Evolutionary conservation across 2,888 invertebrate species (phyloP), one percentile per base, ranked within the genome.

Genomic region (Dysmachus trigonus): DNA sequence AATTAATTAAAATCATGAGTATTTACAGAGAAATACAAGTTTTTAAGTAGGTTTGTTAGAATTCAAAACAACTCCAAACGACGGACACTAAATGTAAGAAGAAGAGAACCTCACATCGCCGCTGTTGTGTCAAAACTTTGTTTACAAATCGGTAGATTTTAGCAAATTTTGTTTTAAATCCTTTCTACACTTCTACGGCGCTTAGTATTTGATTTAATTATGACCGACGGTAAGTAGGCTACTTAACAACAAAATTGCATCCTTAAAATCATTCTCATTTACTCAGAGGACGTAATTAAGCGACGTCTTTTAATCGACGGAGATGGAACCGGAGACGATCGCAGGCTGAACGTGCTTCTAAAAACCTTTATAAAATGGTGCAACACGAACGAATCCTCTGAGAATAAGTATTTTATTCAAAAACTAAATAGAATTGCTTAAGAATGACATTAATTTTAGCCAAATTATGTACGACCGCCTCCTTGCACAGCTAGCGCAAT

Each of bases 301-400:
- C 94, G 98, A 88, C 94, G 98, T 88, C 93, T 99, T 53, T 92
- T 99, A 38, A 98, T 99, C 89, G 99, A 99, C 91, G 99, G 99
- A 18, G 99, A 99, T 93, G 99, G 99, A 7, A 98, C 97, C 10
- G 98, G 98, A 27, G 99, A 99, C 90, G 99, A 99, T 90, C 94
- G 98, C 86, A 93, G 98, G 86, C 93, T 99, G 27, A 97, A 97
- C 90, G 95, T 96, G 86, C 93, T 98, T 22, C 92, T 98, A 10
- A 98, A 97, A 93, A 95, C 96, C 30, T 94, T 97, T 87, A 94
- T 96, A 73, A 97, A 96, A 92, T 97, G 96, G 96, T 95, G 95
- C 85, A 95, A 95, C 89, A 93, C 93, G 81, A 95, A 95, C 86
- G 95, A 95, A 79, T 93, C 94, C 79, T 92, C 94, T 0, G 94